Base-by-base conservation (phyloP, 2,888 invertebrate genomes). In the Platycheirus albimanus region DNA sequence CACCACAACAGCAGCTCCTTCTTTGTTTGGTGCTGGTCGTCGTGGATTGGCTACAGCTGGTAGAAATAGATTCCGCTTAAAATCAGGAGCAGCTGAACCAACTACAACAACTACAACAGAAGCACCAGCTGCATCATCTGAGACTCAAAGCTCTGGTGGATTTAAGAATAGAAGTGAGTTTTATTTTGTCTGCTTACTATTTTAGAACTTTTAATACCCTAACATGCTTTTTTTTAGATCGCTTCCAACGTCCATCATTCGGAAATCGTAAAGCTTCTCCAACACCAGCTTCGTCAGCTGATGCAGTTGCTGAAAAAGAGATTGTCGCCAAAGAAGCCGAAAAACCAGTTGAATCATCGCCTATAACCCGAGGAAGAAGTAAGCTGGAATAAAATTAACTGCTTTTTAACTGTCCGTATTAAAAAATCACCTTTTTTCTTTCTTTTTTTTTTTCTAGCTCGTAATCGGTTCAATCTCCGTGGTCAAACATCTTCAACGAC, bases 61-160 rank as follows among this genome's bases (percentile, higher is more conserved):
- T 67, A 90, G 90, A 75, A 91, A 91, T 76, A 89, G 91, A 4
- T 91, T 90, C 84, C 88, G 90, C 83, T 67, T 88, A 33, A 88
- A 89, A 64, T 85, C 88, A 0, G 85, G 88, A 38, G 87, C 87
- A 45, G 90, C 92, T 17, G 88, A 91, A 2, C 91, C 92, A 13
- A 88, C 92, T 8, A 91, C 93, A 2, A 92, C 92, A n/a, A 89
- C 91, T 8, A 91, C 93, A 41, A 89, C 90, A 3, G 87, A 54
- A 17, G 90, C 92, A 10, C 89, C 92, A 11, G 90, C 92, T 17
- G 88, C 91, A 0, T 90, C 92, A 2, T 87, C 92, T 4, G 89
- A 88, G 3, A 86, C 90, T 0, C 86, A 87, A 3, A 87, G 64
- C 74, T 76, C 17, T 54, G 87, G 33, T 3, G 70, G 58, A 51